These are phyloP conservation scores for Iguana delicatissima DNA, from an alignment of 2,797 vertebrate species.

Conservation along the genomic window DNA sequence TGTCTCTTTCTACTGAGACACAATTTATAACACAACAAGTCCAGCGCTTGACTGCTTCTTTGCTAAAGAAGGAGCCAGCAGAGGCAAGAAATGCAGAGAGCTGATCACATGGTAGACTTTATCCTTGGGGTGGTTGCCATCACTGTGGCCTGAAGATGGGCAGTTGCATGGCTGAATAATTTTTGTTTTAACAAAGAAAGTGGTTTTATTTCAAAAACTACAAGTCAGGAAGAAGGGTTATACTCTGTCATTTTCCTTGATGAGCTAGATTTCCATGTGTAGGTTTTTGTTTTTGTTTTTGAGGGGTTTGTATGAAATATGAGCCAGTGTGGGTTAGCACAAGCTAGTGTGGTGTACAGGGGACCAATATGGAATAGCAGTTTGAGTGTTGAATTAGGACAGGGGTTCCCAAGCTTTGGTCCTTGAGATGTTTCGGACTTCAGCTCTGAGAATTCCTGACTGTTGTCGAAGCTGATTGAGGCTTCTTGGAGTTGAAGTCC, in stretches of 20 bases:
- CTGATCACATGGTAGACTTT: not conserved
- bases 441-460: too few relatives aligned
- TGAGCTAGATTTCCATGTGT: not conserved
- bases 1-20: constrained; percentile 7
- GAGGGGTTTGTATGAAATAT: too few relatives aligned
- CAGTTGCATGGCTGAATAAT: not conserved
- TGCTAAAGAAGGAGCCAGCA: not conserved
- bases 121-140: not conserved
- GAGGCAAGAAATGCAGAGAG: not conserved
- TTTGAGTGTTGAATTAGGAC: not conserved
- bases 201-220: not conserved
- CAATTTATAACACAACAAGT: not conserved
- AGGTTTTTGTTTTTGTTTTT: not conserved
- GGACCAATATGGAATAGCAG: too few relatives aligned
- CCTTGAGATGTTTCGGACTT: too few relatives aligned
- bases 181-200: not conserved
- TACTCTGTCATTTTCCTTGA: not conserved
- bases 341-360: too few relatives aligned
- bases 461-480: too few relatives aligned
- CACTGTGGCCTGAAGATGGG: too few relatives aligned
- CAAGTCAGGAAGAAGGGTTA: not conserved
- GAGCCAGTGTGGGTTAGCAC: too few relatives aligned
- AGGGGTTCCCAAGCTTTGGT: too few relatives aligned
- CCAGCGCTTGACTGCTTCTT: accelerated
- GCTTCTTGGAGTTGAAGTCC: too few relatives aligned